phyloP scores from a whole-genome alignment of 2,797 vertebrate species.

The Pelodytes ibericus region DNA sequence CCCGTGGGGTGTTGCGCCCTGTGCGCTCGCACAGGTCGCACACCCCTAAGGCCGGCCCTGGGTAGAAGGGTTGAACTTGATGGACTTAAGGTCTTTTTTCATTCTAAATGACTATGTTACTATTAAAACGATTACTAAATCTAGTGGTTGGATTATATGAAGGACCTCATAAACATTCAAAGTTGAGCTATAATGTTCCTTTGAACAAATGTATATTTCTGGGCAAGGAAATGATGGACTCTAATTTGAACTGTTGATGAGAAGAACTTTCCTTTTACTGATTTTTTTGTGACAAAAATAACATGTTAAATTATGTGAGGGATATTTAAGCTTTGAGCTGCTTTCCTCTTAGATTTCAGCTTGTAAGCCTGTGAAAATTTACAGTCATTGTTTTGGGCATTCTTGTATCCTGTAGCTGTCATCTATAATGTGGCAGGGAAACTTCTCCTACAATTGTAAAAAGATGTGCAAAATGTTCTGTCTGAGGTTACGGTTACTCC shows the following conservation, averaged over 20 bases:
- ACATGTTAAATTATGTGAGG: neutral
- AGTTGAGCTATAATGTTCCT: neutral
- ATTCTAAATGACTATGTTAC: too few relatives aligned
- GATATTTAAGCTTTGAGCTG: neutral
- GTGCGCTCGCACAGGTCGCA: too few relatives aligned
- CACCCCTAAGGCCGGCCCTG: too few relatives aligned
- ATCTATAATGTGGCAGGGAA: neutral
- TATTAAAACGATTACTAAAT: too few relatives aligned
- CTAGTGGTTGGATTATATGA: too few relatives aligned
- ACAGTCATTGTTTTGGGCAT: neutral
- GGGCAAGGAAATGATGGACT: neutral
- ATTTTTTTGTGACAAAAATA: neutral
- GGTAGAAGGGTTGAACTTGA: too few relatives aligned
- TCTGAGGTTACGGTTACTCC: neutral
- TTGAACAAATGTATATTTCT: neutral
- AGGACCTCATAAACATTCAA: neutral
- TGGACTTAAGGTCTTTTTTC: too few relatives aligned
- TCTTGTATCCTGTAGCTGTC: neutral
- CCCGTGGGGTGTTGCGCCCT: too few relatives aligned
- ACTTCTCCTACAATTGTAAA: neutral
- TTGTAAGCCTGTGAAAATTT: neutral
- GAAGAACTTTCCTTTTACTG: neutral
- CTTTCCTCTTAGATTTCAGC: neutral
- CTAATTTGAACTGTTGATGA: neutral
- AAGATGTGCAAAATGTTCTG: constrained; percentile 8